These are phyloP conservation scores for Chouioia cunea DNA, from an alignment of 2,888 invertebrate species.

Conservation along the genomic window DNA sequence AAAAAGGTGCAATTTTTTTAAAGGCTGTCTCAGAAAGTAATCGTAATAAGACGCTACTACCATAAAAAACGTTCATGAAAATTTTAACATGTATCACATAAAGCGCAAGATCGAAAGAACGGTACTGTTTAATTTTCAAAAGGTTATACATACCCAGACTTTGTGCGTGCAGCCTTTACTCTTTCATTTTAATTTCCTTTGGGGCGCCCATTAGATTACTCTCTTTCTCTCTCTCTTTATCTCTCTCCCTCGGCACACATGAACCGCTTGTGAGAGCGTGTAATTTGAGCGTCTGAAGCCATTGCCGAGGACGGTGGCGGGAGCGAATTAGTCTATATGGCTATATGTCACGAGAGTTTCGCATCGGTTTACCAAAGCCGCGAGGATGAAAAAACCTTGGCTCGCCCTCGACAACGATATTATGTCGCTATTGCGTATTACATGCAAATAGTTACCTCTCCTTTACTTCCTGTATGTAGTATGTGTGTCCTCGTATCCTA, in stretches of 20 bases:
- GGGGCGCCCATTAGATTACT: not conserved
- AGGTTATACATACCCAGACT: not conserved
- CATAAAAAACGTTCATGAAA: not conserved
- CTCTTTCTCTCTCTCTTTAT: not conserved
- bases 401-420: conserved; percentile 23
- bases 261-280: conserved; percentile 41
- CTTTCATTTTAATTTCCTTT: conserved; percentile 23
- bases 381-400: not conserved
- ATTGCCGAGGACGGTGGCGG: conserved; percentile 9
- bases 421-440: conserved; percentile 32
- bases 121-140: conserved; percentile 26
- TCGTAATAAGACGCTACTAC: too few species aligned
- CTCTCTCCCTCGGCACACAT: conserved; percentile 1
- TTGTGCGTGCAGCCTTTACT: not conserved
- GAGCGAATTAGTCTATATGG: conserved; percentile 24
- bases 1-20: conserved; percentile 34
- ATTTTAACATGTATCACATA: conserved; percentile 34
- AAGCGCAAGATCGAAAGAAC: conserved; percentile 23
- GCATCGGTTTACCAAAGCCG: conserved; percentile 49
- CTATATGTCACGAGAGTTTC: conserved; percentile 55
- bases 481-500: not conserved
- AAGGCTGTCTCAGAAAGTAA: not conserved
- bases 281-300: conserved; percentile 51
- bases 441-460: conserved; percentile 32
- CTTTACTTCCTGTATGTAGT: conserved; percentile 3